phyloP scores from a whole-genome alignment of 2,797 vertebrate species.

The Triplophysa bombifrons region DNA sequence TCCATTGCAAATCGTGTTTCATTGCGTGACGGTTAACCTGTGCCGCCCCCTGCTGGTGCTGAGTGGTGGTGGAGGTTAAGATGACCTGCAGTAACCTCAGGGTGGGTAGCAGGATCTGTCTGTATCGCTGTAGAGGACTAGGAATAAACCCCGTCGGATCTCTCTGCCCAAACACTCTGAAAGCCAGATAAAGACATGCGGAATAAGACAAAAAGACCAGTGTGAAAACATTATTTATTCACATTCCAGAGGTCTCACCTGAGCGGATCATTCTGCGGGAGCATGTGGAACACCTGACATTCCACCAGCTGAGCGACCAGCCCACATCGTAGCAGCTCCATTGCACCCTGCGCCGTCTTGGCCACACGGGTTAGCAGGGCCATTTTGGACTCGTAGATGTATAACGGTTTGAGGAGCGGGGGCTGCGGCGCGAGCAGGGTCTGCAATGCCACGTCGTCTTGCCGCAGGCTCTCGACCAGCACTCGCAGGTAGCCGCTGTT shows the following conservation, averaged over 20 bases:
- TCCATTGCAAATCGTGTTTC: no score
- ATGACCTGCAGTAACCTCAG: conserved; percentile 92
- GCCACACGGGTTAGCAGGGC: conserved; percentile 94
- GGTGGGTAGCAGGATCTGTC: conserved; percentile 92
- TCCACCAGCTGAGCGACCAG: conserved; percentile 90
- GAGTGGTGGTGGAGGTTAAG: conserved; percentile 90
- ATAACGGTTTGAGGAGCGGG: conserved; percentile 92
- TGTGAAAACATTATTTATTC: no score
- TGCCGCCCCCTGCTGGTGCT: conserved; percentile 93
- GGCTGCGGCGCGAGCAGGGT: conserved; percentile 90
- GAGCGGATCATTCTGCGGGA: conserved; percentile 89
- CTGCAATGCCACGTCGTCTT: conserved; percentile 89
- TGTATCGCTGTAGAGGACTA: conserved; percentile 89
- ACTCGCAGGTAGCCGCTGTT: conserved; percentile 97
- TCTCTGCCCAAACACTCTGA: conserved; percentile 84
- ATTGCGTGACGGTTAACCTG: conserved; percentile 74
- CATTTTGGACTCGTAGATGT: conserved; percentile 98
- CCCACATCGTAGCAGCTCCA: conserved; percentile 91
- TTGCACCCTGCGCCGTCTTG: conserved; percentile 88
- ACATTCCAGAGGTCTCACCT: conserved; percentile 71
- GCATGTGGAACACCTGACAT: conserved; percentile 95
- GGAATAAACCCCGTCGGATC: conserved; percentile 93
- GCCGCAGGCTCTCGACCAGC: conserved; percentile 91
- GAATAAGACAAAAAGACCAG: background rate
- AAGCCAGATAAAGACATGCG: background rate